A percentile compares a stretch with the other conserved stretches of the same genome.
Conservation (phyloP, 2,888 invertebrate species). For the Athalia cordata region DNA sequence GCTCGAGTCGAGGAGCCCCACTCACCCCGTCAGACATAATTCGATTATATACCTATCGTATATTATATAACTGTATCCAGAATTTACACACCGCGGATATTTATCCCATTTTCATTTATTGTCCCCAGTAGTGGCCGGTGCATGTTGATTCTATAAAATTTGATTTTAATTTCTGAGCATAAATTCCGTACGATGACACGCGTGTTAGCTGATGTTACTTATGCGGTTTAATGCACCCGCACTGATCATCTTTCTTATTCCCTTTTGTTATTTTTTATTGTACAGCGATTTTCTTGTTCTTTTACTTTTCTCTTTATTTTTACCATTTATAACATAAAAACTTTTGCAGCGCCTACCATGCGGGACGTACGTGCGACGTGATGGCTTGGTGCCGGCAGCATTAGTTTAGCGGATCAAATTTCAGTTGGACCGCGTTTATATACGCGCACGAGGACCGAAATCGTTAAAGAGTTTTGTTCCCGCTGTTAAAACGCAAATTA, state of each 20-base stretch:
- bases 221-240: slow-evolving; percentile 38
- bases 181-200: slow-evolving; percentile 60
- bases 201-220: slow-evolving; percentile 62
- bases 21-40: not conserved
- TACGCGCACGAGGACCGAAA: slow-evolving; percentile 21
- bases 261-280: slow-evolving; percentile 20
- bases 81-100: not conserved
- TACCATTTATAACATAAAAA: too few species aligned
- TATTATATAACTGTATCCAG: not conserved
- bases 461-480: slow-evolving; percentile 21
- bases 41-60: not conserved
- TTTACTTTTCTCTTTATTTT: not conserved
- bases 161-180: slow-evolving; percentile 39
- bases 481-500: not conserved
- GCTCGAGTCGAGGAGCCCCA: slow-evolving; percentile 17
- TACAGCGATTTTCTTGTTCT: not conserved
- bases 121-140: too few species aligned
- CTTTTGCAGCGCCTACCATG: too few species aligned
- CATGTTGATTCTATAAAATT: not conserved
- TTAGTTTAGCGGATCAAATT: slow-evolving; percentile 70
- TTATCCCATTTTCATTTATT: too few species aligned
- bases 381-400: slow-evolving; percentile 66
- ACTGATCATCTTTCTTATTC: slow-evolving; percentile 10
- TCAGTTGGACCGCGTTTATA: slow-evolving; percentile 63
- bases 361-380: slow-evolving; percentile 58